Conservation (phyloP, 2,797 vertebrate genomes). For the Lindbergichthys nudifrons region DNA sequence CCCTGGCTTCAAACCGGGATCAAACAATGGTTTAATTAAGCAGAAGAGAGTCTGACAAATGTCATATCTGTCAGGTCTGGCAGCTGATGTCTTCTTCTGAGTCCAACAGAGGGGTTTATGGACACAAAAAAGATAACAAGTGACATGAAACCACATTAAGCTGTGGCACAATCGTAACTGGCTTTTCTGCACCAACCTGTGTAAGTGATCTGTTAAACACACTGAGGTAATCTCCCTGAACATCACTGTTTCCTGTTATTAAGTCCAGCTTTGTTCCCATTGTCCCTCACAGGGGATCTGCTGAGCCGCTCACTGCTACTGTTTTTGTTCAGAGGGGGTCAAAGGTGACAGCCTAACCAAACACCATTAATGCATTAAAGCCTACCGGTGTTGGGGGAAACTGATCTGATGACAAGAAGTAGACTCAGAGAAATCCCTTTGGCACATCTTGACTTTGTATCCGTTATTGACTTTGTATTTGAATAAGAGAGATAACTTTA, state of each 20-base stretch:
- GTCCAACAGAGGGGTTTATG: not conserved
- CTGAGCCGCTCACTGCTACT: slow-evolving; percentile 51
- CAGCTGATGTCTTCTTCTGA: slow-evolving; percentile 37
- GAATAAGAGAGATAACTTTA: slow-evolving; percentile 4
- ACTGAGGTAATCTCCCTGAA: slow-evolving; percentile 46
- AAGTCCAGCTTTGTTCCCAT: slow-evolving; percentile 43
- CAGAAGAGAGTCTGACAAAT: slow-evolving; percentile 30
- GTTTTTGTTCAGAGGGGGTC: slow-evolving; percentile 55
- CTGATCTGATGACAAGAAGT: not conserved
- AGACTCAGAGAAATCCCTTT: slow-evolving; percentile 17
- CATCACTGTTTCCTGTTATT: slow-evolving; percentile 65
- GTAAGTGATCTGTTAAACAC: slow-evolving; percentile 9
- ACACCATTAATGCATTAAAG: slow-evolving; percentile 46
- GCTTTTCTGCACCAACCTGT: slow-evolving; percentile 20
- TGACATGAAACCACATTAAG: not conserved
- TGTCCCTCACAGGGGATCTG: slow-evolving; percentile 61
- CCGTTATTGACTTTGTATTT: slow-evolving; percentile 6
- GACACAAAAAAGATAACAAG: slow-evolving; percentile 1
- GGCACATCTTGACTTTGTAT: slow-evolving; percentile 44
- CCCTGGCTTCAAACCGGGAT: slow-evolving; percentile 17
- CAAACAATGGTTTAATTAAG: slow-evolving; percentile 14
- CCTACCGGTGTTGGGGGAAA: slow-evolving; percentile 19
- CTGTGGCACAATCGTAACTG: slow-evolving; percentile 13
- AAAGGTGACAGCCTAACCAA: slow-evolving; percentile 64
- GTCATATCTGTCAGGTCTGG: slow-evolving; percentile 26